Percentiles rank a stretch among this genome's conserved stretches.
Conservation (phyloP, 2,797 vertebrate species). For the Enteromius anoplus region DNA sequence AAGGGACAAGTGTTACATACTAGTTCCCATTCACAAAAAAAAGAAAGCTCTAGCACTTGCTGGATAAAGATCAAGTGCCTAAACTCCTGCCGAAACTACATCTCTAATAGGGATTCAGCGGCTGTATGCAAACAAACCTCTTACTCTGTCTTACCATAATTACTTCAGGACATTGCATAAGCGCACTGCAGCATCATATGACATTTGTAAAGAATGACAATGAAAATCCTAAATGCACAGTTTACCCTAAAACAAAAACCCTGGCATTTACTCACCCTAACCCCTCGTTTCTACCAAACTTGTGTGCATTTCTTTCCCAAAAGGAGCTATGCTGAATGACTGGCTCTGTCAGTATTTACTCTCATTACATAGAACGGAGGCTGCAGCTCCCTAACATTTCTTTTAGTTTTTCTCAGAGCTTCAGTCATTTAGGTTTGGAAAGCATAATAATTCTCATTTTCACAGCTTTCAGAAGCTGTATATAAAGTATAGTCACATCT, state of each 20-base stretch:
- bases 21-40: neutral
- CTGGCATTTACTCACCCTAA: neutral
- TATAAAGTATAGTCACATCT: neutral
- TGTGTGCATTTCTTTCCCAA: neutral
- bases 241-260: neutral
- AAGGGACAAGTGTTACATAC: neutral
- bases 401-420: neutral
- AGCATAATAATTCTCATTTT: neutral
- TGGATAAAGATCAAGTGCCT: neutral
- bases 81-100: neutral
- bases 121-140: slow-evolving; percentile 19
- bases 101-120: neutral
- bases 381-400: neutral
- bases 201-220: neutral
- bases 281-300: neutral
- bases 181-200: neutral
- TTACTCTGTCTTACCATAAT: neutral
- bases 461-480: neutral
- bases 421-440: neutral
- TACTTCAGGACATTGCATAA: neutral
- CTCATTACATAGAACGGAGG: neutral
- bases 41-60: neutral
- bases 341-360: neutral
- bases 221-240: neutral
- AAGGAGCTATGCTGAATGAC: neutral